Percentiles rank a stretch among this genome's conserved stretches.
Evolutionary conservation across 2,888 invertebrate genomes (phyloP).

Genomic region (Ennomos erosarius): DNA sequence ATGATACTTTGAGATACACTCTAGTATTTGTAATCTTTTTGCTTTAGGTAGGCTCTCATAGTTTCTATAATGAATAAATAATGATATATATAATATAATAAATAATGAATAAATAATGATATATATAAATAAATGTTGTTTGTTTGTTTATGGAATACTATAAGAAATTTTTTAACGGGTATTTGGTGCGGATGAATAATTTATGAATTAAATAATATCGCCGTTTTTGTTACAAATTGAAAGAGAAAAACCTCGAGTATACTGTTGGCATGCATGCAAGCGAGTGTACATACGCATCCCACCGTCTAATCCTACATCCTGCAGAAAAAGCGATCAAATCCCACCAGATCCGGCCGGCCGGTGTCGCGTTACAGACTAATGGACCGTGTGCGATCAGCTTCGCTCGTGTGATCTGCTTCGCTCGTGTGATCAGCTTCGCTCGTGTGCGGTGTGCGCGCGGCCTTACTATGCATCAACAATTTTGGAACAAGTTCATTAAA

Average conservation of each 20-base stretch:
- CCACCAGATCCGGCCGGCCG: constrained; percentile 27
- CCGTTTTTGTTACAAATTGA: too few relatives aligned
- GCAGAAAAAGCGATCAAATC: constrained; percentile 38
- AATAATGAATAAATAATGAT: too few relatives aligned
- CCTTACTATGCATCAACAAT: constrained; percentile 32
- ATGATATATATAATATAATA: too few relatives aligned
- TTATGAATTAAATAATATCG: too few relatives aligned
- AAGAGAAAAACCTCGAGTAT: not conserved
- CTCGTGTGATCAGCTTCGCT: constrained; percentile 36
- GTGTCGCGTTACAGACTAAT: constrained; percentile 48
- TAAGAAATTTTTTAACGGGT: too few relatives aligned
- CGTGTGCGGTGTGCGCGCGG: constrained; percentile 43
- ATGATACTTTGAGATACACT: too few relatives aligned
- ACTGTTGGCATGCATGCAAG: constrained; percentile 3
- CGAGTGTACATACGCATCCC: constrained; percentile 7
- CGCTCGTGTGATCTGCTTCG: constrained; percentile 36
- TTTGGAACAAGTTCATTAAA: constrained; percentile 16
- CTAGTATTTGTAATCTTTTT: too few relatives aligned
- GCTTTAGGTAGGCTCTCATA: too few relatives aligned
- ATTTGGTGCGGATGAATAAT: too few relatives aligned
- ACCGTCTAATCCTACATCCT: constrained; percentile 23
- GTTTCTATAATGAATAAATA: too few relatives aligned
- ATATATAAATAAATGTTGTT: too few relatives aligned
- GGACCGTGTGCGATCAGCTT: constrained; percentile 41
- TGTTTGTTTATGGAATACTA: too few relatives aligned